Conservation (phyloP, 2,113 vertebrate genomes). For the Scomber japonicus region DNA sequence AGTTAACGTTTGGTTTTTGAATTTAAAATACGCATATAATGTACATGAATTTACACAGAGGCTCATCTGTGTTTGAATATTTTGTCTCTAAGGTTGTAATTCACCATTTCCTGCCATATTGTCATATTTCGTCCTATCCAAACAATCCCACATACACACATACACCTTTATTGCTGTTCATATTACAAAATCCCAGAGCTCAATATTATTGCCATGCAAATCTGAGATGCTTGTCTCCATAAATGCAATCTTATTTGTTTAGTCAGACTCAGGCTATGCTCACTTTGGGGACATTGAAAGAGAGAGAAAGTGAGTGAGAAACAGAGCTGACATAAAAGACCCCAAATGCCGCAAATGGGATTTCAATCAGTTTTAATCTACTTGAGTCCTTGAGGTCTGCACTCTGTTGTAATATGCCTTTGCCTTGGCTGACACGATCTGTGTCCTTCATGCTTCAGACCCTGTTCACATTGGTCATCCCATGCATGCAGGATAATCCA, state of each 20-base stretch:
- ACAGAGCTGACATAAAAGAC: constrained; percentile 48
- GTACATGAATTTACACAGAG: background rate
- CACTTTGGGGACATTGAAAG: constrained; percentile 42
- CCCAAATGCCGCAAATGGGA: constrained; percentile 78
- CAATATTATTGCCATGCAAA: constrained; percentile 63
- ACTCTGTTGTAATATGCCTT: constrained; percentile 68
- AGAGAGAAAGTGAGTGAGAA: constrained; percentile 37
- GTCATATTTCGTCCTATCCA: constrained; percentile 15
- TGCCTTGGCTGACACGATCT: constrained; percentile 57
- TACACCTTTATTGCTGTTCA: constrained; percentile 51
- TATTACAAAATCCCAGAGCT: constrained; percentile 60
- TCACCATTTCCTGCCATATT: constrained; percentile 16
- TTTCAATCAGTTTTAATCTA: constrained; percentile 86
- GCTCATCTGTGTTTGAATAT: constrained; percentile 10
- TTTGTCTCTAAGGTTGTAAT: constrained; percentile 14
- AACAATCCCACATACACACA: constrained; percentile 1
- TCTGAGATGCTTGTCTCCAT: constrained; percentile 52
- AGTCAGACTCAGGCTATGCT: constrained; percentile 36
- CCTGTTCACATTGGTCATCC: constrained; percentile 66
- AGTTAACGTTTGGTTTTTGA: background rate
- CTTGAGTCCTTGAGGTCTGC: constrained; percentile 76
- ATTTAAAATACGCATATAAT: background rate
- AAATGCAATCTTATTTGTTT: constrained; percentile 67
- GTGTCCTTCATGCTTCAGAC: constrained; percentile 77
- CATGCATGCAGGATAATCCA: constrained; percentile 71